Conservation (phyloP, 2,797 vertebrate genomes). For the Bradypus variegatus region DNA sequence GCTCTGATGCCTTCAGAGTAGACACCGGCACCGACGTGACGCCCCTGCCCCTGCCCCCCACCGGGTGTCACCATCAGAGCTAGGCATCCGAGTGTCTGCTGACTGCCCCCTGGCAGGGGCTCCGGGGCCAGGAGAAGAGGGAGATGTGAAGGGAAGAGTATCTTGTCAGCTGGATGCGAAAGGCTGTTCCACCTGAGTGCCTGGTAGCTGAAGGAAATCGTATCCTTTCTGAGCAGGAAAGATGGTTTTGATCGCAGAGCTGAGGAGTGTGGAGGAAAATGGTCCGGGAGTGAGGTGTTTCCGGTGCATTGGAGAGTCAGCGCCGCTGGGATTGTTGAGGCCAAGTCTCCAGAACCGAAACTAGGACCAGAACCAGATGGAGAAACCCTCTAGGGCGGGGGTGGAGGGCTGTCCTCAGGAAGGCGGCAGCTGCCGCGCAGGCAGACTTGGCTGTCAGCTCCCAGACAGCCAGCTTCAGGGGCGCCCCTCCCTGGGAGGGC, state of each 20-base stretch:
- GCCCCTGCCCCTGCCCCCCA: neutral
- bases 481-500: no score
- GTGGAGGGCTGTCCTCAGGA: neutral
- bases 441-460: neutral
- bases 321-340: constrained; percentile 15
- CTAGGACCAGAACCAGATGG: constrained; percentile 36
- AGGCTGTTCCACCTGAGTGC: constrained; percentile 64
- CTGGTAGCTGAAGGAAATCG: constrained; percentile 56
- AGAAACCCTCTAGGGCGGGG: neutral
- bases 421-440: no score
- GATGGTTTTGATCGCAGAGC: constrained; percentile 62
- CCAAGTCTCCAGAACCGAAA: neutral
- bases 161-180: constrained; percentile 62
- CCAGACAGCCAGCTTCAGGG: neutral
- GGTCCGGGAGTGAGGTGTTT: constrained; percentile 47
- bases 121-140: neutral
- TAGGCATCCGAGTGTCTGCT: constrained; percentile 60
- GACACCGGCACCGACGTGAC: neutral
- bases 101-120: neutral
- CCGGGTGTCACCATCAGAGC: constrained; percentile 38
- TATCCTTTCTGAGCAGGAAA: constrained; percentile 58
- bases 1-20: neutral
- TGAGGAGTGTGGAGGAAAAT: constrained; percentile 48
- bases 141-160: constrained; percentile 51
- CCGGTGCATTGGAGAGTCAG: constrained; percentile 38